Evolutionary conservation across 2,797 vertebrate genomes (phyloP).

Genomic region (Siniperca obscura): DNA sequence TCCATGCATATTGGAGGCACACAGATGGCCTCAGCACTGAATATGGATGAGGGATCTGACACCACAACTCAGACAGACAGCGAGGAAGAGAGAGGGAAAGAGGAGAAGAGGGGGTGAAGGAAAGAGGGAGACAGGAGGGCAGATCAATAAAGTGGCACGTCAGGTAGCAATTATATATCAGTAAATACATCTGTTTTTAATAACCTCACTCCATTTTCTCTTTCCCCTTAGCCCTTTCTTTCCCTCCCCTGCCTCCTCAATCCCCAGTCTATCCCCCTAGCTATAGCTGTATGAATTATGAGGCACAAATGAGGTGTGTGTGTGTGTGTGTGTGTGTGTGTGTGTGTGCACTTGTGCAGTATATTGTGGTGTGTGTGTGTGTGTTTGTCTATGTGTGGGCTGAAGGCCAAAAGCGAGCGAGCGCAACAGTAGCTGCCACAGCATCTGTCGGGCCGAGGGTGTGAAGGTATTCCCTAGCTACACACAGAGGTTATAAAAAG

Average conservation of each 20-base stretch:
- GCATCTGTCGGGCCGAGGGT: slow-evolving; percentile 69
- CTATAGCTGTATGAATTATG: slow-evolving; percentile 65
- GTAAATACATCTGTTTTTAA: slow-evolving; percentile 66
- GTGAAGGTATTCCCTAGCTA: slow-evolving; percentile 70
- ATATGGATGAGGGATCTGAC: slow-evolving; percentile 82
- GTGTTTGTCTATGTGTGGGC: slow-evolving; percentile 69
- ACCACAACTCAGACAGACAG: slow-evolving; percentile 71
- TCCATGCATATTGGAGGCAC: slow-evolving; percentile 81
- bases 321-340: slow-evolving; percentile 31
- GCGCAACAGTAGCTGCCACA: slow-evolving; percentile 64
- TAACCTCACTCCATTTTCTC: slow-evolving; percentile 57
- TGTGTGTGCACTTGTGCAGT: slow-evolving; percentile 32
- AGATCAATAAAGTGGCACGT: slow-evolving; percentile 66
- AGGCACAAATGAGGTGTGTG: slow-evolving; percentile 60
- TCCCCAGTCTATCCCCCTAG: slow-evolving; percentile 50
- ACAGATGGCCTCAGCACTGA: slow-evolving; percentile 78
- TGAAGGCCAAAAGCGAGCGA: slow-evolving; percentile 61
- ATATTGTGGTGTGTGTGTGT: slow-evolving; percentile 34
- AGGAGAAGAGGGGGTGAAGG: neutral
- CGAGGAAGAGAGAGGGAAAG: slow-evolving; percentile 28
- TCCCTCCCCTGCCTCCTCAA: slow-evolving; percentile 26
- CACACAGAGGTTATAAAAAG: slow-evolving; percentile 64
- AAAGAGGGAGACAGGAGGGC: neutral
- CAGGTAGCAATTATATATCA: slow-evolving; percentile 66
- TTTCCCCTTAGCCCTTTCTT: slow-evolving; percentile 27